Evolutionary conservation across 2,888 invertebrate genomes (phyloP).

Genomic region (Nowickia ferox): DNA sequence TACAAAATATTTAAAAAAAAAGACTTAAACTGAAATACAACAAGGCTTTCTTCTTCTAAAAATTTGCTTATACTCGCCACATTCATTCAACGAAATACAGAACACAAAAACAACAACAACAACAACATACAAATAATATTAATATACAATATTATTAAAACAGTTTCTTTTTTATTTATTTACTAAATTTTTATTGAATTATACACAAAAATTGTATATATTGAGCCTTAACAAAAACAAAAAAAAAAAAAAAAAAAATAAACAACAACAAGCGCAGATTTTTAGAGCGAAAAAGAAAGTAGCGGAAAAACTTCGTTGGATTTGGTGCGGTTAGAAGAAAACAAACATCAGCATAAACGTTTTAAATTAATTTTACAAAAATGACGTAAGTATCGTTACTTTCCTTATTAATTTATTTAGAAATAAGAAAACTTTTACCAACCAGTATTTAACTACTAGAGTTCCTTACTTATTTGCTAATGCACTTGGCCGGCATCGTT

Average conservation of each 20-base stretch:
- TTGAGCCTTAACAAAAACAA: slow-evolving; percentile 15
- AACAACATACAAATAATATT: slow-evolving; percentile 4
- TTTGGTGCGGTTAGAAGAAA: slow-evolving; percentile 29
- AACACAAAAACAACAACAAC: slow-evolving; percentile 25
- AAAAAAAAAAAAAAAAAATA: too few species aligned
- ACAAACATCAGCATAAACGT: slow-evolving; percentile 34
- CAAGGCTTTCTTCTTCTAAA: slow-evolving; percentile 60
- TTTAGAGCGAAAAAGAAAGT: slow-evolving; percentile 42
- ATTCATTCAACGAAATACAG: slow-evolving; percentile 66
- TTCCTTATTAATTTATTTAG: slow-evolving; percentile 11
- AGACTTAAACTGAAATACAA: slow-evolving; percentile 62
- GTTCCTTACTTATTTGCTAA: not conserved
- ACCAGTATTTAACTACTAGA: not conserved
- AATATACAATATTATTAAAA: slow-evolving; percentile 48
- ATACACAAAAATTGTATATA: slow-evolving; percentile 39
- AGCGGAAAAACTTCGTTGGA: not conserved
- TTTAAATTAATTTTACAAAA: slow-evolving; percentile 60
- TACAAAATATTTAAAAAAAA: slow-evolving; percentile 20
- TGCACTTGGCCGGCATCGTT: not conserved
- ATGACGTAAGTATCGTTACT: slow-evolving; percentile 63
- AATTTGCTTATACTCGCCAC: slow-evolving; percentile 64
- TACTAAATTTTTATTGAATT: slow-evolving; percentile 47
- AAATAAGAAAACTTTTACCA: slow-evolving; percentile 9
- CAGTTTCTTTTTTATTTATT: slow-evolving; percentile 39
- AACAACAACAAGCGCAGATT: slow-evolving; percentile 9